Evolutionary conservation across 2,888 invertebrate species (phyloP), one percentile per base, ranked within the genome.

Genomic region (Tridacna crocea): DNA sequence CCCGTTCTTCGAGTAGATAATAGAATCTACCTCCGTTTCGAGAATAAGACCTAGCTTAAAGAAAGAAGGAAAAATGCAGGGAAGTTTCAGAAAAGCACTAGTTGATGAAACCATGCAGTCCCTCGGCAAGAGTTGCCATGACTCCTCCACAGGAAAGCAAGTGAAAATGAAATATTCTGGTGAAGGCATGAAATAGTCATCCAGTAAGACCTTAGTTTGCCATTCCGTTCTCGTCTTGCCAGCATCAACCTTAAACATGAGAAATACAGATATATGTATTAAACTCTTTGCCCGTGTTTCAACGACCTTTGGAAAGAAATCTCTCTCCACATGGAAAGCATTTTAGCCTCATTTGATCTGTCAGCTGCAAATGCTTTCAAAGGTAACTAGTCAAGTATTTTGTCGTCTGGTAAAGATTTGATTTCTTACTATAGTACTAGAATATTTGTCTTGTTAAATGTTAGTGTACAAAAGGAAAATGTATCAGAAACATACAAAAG

Each of bases 101-200:
- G 51, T 47, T 68, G 85, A 75, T 26, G 46, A 12, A 22, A 85
- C 58, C 6, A 73, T 75, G 17, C 51, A 60, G 24, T 85, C 78
- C 10, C 58, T 51, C 17, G 68, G 68, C 15, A 85, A 47, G 2
- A 85, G 73, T 46, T 82, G 76, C 85, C 85, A 85, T 48, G 74
- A 74, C 26, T 63, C 47, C 47, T 82, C 78, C 17, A 82, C 82
- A n/a, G 85, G 73, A 51, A 48, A 85, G 61, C 68, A 76, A 0
- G 74, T 80, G 48, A 80, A 70, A 15, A 80, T 65, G 36, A 79
- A 80, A 13, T 78, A 70, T 46, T 82, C 85, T 22, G 85, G 85
- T 19, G 80, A 58, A 55, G 85, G 85, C 85, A 85, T 85, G 55
- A 85, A 85, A 55, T 61, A 85, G 61, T 85, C 85, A 22, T 85